Evolutionary conservation across 2,113 vertebrate genomes (phyloP).

Genomic region (Cheilinus undulatus): DNA sequence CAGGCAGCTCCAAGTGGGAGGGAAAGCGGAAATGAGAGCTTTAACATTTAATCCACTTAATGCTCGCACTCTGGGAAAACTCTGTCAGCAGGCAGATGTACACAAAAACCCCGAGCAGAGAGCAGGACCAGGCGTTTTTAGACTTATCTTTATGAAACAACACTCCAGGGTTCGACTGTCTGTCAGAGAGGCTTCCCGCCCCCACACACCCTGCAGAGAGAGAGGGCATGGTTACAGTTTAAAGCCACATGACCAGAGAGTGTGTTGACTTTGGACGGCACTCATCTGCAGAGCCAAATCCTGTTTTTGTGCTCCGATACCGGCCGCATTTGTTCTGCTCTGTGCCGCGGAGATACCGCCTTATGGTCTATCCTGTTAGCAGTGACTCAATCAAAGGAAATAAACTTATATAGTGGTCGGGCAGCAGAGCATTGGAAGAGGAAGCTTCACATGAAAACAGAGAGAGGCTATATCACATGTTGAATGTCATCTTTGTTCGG

Average conservation of each 20-base stretch:
- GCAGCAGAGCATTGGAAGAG: slow-evolving; percentile 5
- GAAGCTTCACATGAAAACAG: slow-evolving; percentile 43
- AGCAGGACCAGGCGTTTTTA: background rate
- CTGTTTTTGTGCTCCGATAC: slow-evolving; percentile 36
- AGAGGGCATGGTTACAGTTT: slow-evolving; percentile 6
- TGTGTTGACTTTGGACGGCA: slow-evolving; percentile 45
- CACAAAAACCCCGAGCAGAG: background rate
- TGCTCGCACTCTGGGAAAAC: slow-evolving; percentile 20
- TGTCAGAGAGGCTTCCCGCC: background rate
- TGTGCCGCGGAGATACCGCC: background rate
- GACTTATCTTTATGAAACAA: slow-evolving; percentile 1
- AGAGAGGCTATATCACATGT: slow-evolving; percentile 26
- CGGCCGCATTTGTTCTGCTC: slow-evolving; percentile 13
- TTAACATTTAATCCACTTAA: slow-evolving; percentile 40
- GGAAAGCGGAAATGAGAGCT: slow-evolving; percentile 28
- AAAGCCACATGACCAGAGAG: background rate
- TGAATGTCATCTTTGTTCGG: slow-evolving; percentile 78
- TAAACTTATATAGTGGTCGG: background rate
- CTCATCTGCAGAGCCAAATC: slow-evolving; percentile 24
- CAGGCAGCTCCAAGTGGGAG: slow-evolving; percentile 19
- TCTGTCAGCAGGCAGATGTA: background rate
- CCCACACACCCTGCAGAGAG: background rate
- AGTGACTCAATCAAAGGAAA: slow-evolving; percentile 9
- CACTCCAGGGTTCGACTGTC: background rate
- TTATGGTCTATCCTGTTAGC: background rate